phyloP scores from a whole-genome alignment of 2,113 vertebrate species.

The Neodon shergylaensis region DNA sequence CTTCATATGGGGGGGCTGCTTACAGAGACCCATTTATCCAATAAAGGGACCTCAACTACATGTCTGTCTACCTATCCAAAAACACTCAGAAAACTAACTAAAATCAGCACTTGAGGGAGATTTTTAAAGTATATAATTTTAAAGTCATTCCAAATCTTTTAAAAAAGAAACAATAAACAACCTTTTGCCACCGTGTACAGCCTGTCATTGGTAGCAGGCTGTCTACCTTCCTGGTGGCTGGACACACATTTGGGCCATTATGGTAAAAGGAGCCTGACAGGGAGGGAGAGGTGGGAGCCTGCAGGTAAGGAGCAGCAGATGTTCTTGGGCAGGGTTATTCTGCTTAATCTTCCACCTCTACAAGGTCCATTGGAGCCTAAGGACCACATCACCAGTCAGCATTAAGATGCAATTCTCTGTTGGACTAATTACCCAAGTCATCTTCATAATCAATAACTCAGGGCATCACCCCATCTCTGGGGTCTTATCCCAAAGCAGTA shows the following conservation, averaged over 20 bases:
- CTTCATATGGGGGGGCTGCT: rapidly evolving
- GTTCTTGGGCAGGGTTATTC: rapidly evolving
- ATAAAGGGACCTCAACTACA: too few species aligned
- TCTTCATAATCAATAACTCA: conserved; percentile 36
- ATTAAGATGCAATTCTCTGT: background rate
- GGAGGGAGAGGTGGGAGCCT: too few species aligned
- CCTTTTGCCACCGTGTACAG: rapidly evolving
- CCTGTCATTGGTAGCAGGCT: too few species aligned
- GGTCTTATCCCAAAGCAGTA: too few species aligned
- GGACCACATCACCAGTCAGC: background rate
- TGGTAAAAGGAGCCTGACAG: rapidly evolving
- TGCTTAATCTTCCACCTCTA: background rate
- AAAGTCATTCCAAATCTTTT: background rate
- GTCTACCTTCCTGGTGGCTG: rapidly evolving
- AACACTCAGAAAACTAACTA: background rate
- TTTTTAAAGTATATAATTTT: background rate
- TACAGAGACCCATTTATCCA: too few species aligned
- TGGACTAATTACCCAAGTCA: conserved; percentile 54
- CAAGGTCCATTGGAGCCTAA: background rate
- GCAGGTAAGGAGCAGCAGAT: too few species aligned
- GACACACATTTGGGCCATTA: background rate
- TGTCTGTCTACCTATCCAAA: background rate
- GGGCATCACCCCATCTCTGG: background rate
- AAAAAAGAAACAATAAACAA: background rate
- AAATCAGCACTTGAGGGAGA: background rate